A percentile compares a stretch with the other conserved stretches of the same genome.
Conservation (phyloP, 2,797 vertebrate species). For the Hafferia zeledoni region DNA sequence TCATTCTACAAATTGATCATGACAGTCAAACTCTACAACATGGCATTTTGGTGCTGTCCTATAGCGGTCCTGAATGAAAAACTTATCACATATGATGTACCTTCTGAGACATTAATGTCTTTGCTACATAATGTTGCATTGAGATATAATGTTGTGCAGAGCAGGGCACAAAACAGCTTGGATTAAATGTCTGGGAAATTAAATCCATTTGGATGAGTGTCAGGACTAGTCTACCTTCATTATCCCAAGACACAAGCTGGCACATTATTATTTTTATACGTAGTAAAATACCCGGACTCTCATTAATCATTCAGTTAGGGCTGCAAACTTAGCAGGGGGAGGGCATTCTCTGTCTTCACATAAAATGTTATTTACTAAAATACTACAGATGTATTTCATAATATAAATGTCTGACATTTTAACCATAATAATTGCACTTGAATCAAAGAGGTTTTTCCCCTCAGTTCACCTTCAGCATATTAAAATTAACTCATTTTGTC, state of each 20-base stretch:
- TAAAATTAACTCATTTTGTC: too few relatives aligned
- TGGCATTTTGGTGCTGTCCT: neutral
- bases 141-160: neutral
- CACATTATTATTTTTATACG: slow-evolving; percentile 37
- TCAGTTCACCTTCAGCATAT: neutral
- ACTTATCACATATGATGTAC: neutral
- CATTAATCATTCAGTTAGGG: slow-evolving; percentile 40
- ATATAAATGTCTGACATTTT: neutral
- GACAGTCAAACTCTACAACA: neutral
- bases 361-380: slow-evolving; percentile 3
- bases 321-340: neutral
- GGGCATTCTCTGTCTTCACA: neutral
- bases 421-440: neutral
- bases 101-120: slow-evolving; percentile 2
- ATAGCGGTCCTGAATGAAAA: slow-evolving; percentile 4
- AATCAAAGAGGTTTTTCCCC: neutral
- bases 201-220: slow-evolving; percentile 31
- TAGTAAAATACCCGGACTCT: slow-evolving; percentile 25
- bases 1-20: slow-evolving; percentile 15
- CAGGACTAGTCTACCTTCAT: neutral
- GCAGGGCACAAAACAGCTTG: neutral
- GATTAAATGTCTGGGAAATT: slow-evolving; percentile 33
- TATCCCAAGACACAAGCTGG: slow-evolving; percentile 21
- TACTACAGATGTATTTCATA: neutral
- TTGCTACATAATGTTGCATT: neutral